Evolutionary conservation across 1,140 invertebrate species (phyloP), one percentile per base, ranked within the genome.

Genomic region (Tribolium castaneum): DNA sequence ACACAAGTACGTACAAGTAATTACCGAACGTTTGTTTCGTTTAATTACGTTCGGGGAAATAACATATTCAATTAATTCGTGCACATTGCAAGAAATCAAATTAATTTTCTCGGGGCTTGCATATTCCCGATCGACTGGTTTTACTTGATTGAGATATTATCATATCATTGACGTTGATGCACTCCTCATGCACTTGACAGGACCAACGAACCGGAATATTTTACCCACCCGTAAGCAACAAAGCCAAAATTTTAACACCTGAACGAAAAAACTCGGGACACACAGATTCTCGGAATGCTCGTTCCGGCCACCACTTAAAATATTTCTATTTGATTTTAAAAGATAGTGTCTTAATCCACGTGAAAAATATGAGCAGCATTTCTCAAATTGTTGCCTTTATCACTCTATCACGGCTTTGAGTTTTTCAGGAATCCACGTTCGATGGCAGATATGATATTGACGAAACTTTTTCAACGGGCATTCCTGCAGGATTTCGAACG

Each of bases 61-160:
- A 59, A 22, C 10, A 59, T 59, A 59, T 59, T 59, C 54, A 59
- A 59, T 25, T 59, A 25, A 25, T 59, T 16, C 16, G 25, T 35
- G 25, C 59, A 35, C 14, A 66, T 66, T 35, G 12, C 12, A 35
- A 34, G n/a, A 66, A 66, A 34, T 13, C 30, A 66, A 66, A 66
- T 66, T 66, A 34, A 22, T 66, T 66, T 34, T 66, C 22, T 35
- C 30, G 6, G 70, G 22, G 7, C 30, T 10, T 70, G 59, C 56
- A 56, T 25, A 71, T 78, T 77, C 76, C 52, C 45, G 76, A 78
- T 73, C 51, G 52, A 78, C 76, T 73, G 76, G 76, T 78, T 78
- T 56, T 45, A 78, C 70, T 73, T 56, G 76, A 78, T 78, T 78
- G 76, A 78, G 76, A 78, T 78, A 78, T 78, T 78, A 78, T 73